Conservation (phyloP, 2,113 vertebrate species). For the Sterna hirundo region DNA sequence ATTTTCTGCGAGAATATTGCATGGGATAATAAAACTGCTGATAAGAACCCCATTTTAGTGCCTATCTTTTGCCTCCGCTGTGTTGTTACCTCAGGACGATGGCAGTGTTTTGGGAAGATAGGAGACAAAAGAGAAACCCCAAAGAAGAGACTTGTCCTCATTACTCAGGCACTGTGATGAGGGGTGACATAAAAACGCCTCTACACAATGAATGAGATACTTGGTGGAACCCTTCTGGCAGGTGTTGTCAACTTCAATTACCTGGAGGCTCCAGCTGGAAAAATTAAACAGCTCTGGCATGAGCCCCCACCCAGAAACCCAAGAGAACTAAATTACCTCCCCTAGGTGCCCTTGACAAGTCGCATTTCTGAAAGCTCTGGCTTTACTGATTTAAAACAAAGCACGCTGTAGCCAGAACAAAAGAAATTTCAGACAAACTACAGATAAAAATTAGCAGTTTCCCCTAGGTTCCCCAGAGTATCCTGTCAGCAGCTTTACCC, state of each 20-base stretch:
- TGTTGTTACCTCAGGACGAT: constrained; percentile 47
- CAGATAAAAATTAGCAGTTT: background rate
- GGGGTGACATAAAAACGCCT: constrained; percentile 14
- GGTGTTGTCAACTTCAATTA: background rate
- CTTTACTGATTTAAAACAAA: background rate
- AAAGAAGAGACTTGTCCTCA: background rate
- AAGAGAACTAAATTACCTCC: background rate
- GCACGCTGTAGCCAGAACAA: background rate
- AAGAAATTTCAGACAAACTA: background rate
- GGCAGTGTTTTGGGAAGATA: constrained; percentile 20
- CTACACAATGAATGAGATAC: background rate
- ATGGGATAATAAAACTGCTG: constrained; percentile 51
- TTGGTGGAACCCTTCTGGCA: background rate
- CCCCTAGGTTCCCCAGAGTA: background rate
- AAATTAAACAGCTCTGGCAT: background rate
- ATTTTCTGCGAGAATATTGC: constrained; percentile 48
- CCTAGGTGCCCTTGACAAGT: background rate
- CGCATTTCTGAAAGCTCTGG: background rate
- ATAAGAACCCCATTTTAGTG: constrained; percentile 46
- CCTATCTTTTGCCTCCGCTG: constrained; percentile 32
- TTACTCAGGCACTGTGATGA: background rate
- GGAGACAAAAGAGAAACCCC: constrained; percentile 47
- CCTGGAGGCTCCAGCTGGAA: background rate
- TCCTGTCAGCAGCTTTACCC: background rate
- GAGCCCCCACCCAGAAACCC: background rate